Evolutionary conservation across 2,113 vertebrate genomes (phyloP), one percentile per base, ranked within the genome.

Genomic region (Xerus inauris): DNA sequence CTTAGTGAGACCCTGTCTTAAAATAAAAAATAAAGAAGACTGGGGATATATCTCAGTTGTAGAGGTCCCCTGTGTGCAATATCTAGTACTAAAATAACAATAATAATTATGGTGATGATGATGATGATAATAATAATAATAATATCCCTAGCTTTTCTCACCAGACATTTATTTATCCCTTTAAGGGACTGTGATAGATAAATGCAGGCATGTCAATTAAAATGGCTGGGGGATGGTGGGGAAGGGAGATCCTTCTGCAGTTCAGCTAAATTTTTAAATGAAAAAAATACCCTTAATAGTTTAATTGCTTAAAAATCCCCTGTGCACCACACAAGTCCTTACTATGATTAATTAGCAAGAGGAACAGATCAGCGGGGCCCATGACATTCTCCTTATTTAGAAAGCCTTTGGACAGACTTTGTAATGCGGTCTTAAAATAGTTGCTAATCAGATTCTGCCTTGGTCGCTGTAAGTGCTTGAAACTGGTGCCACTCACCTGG

Each of bases 401-500:
- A 87, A 93, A 82, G 69, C 42, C 72, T 95, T 62, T 79, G 51
- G 16, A 89, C 92, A 71, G 47, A 75, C 69, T 80, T 71, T 59
- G 73, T 83, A 88, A 72, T 65, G 49, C 49, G 69, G 67, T 80
- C 64, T 95, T 97, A 97, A 94, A 97, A 96, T 45, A 96, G 59
- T n/a, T 14, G 16, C 83, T 96, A 87, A 75, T 79, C 72, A 72
- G 20, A 94, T 91, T 57, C 17, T 22, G 22, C 35, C 89, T 45
- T 85, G 4, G 8, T 64, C 96, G 94, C 94, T 94, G 89, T 79
- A 80, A 94, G 87, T 51, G 28, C 13, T 30, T 0, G 59, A 91
- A 81, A 0, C 0, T 79, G 6, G n/a, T 28, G 87, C 49, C 83
- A 22, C 28, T 73, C 82, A 62, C 67, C 75, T n/a, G 72, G 54